Evolutionary conservation across 2,797 vertebrate genomes (phyloP).

Genomic region (Microctenopoma lineatum): DNA sequence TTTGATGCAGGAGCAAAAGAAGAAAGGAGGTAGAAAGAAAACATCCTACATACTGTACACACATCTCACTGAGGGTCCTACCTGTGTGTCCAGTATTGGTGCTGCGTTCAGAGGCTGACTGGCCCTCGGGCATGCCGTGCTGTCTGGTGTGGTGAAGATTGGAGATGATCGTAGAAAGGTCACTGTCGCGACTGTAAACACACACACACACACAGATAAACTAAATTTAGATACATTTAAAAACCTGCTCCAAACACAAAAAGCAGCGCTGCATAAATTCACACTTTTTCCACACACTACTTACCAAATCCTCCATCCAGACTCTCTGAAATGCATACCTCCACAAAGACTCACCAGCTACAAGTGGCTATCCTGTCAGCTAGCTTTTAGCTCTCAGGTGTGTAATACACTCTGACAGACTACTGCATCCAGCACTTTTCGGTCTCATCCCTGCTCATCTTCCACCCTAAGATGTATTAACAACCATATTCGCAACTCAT

Average conservation of each 20-base stretch:
- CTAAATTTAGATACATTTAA: constrained; percentile 24
- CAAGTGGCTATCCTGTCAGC: constrained; percentile 67
- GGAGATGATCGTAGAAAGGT: constrained; percentile 95
- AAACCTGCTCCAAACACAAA: constrained; percentile 23
- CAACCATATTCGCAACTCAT: constrained; percentile 87
- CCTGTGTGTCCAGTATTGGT: constrained; percentile 90
- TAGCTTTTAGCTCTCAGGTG: constrained; percentile 67
- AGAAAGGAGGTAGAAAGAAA: not conserved
- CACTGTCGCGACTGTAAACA: constrained; percentile 90
- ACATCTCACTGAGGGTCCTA: constrained; percentile 73
- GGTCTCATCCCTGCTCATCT: constrained; percentile 89
- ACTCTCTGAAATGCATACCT: constrained; percentile 43
- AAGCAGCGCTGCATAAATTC: constrained; percentile 28
- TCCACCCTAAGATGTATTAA: constrained; percentile 90
- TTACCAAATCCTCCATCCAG: constrained; percentile 56
- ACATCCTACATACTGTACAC: constrained; percentile 1
- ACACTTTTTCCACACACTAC: constrained; percentile 35
- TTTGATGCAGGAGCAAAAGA: constrained; percentile 8
- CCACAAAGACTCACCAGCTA: constrained; percentile 56
- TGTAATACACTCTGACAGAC: constrained; percentile 84
- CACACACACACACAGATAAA: constrained; percentile 38
- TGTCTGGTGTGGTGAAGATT: constrained; percentile 94
- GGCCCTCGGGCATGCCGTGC: constrained; percentile 95
- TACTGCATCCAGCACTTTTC: constrained; percentile 87
- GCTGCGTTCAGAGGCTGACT: constrained; percentile 91